Evolutionary conservation across 2,797 vertebrate species (phyloP).

Genomic region (Girardinus metallicus): DNA sequence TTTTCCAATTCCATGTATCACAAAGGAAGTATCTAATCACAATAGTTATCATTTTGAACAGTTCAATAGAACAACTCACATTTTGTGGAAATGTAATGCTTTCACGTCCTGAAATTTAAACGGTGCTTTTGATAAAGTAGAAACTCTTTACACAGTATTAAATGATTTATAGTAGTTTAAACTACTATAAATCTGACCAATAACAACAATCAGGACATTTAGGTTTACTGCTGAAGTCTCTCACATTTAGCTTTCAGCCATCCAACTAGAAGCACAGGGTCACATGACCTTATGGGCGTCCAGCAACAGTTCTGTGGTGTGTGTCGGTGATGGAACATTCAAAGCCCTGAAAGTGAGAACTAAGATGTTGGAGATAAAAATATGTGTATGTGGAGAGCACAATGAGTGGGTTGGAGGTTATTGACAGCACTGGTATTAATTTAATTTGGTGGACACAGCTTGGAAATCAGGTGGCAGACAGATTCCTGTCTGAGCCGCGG

Average conservation of each 20-base stretch:
- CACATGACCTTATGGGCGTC: not conserved
- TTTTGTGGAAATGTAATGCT: not conserved
- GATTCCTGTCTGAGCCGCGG: constrained; percentile 19
- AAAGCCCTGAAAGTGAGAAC: not conserved
- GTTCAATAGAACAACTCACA: too few relatives aligned
- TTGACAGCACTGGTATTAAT: not conserved
- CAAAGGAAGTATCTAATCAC: too few relatives aligned
- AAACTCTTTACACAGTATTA: not conserved
- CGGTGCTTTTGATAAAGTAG: not conserved
- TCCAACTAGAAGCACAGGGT: not conserved
- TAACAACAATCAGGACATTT: not conserved
- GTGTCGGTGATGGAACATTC: not conserved
- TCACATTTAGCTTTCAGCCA: not conserved
- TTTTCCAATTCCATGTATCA: too few relatives aligned
- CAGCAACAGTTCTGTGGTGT: not conserved
- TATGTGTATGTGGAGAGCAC: not conserved
- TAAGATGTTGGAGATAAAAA: not conserved
- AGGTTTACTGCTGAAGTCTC: not conserved
- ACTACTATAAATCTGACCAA: too few relatives aligned
- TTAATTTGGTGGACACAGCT: not conserved
- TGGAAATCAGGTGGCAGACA: constrained; percentile 49
- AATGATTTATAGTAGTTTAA: not conserved
- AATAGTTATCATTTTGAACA: too few relatives aligned
- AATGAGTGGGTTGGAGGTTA: not conserved
- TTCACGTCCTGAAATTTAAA: not conserved